Conservation (phyloP, 1,140 invertebrate species). For the Solen grandis region DNA sequence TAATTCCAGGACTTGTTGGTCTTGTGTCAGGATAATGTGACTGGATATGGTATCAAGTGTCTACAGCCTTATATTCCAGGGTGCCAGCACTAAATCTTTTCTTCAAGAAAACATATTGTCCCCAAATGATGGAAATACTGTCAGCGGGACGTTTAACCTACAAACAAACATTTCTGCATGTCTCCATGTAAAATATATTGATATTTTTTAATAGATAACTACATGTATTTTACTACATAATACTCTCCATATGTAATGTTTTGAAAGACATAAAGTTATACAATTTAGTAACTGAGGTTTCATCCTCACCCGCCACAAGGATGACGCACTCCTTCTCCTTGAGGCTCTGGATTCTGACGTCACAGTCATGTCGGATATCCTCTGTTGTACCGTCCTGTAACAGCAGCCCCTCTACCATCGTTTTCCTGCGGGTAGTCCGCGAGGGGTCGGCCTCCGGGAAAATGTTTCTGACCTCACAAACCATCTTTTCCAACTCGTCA, state of each 20-base stretch:
- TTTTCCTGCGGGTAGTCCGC: neutral
- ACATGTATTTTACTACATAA: neutral
- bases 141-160: neutral
- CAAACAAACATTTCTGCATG: neutral
- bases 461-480: constrained; percentile 32
- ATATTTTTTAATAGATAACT: neutral
- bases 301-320: constrained; percentile 34
- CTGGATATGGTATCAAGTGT: too few relatives aligned
- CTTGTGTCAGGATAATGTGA: too few relatives aligned
- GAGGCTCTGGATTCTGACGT: constrained; percentile 25
- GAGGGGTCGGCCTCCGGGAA: neutral
- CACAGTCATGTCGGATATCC: constrained; percentile 45
- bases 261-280: neutral
- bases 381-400: constrained; percentile 40
- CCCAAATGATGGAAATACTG: neutral
- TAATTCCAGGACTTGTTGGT: too few relatives aligned
- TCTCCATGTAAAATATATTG: neutral
- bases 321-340: constrained; percentile 51
- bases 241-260: neutral
- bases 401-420: constrained; percentile 31
- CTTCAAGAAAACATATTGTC: too few relatives aligned
- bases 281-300: neutral
- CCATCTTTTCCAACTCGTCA: constrained; percentile 11
- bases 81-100: too few relatives aligned
- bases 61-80: too few relatives aligned